phyloP scores from a whole-genome alignment of 1,140 invertebrate species.

The Scaptomyza hsui region DNA sequence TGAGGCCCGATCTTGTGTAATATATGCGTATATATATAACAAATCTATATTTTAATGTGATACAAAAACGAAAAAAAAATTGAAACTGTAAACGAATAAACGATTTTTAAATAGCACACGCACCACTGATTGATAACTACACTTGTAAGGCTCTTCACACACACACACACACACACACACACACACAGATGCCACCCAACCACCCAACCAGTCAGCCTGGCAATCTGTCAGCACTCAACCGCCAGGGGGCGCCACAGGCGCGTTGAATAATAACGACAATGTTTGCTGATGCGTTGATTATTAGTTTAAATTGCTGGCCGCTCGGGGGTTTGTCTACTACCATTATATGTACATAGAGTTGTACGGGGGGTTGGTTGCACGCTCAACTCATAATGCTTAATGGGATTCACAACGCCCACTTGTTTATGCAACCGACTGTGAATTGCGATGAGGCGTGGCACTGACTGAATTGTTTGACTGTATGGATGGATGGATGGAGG shows the following conservation, averaged over 20 bases:
- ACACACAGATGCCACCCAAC: background rate
- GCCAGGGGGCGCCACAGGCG: constrained; percentile 54
- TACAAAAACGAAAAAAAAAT: constrained; percentile 56
- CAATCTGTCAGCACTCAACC: constrained; percentile 68
- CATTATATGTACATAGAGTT: background rate
- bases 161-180: background rate
- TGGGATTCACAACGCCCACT: constrained; percentile 83
- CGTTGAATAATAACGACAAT: constrained; percentile 81
- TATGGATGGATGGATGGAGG: constrained; percentile 11
- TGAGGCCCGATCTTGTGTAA: constrained; percentile 63
- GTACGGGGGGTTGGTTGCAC: constrained; percentile 17
- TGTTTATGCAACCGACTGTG: constrained; percentile 79
- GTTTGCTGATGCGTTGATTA: constrained; percentile 84
- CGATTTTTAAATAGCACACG: constrained; percentile 64
- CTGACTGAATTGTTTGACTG: background rate
- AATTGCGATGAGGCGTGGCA: constrained; percentile 70
- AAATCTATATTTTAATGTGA: constrained; percentile 79
- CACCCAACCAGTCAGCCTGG: constrained; percentile 14
- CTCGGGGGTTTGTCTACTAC: constrained; percentile 51
- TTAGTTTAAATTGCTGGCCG: constrained; percentile 82
- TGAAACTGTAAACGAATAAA: constrained; percentile 69
- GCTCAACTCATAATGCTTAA: constrained; percentile 54
- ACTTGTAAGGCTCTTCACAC: constrained; percentile 38
- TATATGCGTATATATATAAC: constrained; percentile 46
- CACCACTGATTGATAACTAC: constrained; percentile 51